phyloP scores from a whole-genome alignment of 2,888 invertebrate genomes.

The Sphaerophoria taeniata region DNA sequence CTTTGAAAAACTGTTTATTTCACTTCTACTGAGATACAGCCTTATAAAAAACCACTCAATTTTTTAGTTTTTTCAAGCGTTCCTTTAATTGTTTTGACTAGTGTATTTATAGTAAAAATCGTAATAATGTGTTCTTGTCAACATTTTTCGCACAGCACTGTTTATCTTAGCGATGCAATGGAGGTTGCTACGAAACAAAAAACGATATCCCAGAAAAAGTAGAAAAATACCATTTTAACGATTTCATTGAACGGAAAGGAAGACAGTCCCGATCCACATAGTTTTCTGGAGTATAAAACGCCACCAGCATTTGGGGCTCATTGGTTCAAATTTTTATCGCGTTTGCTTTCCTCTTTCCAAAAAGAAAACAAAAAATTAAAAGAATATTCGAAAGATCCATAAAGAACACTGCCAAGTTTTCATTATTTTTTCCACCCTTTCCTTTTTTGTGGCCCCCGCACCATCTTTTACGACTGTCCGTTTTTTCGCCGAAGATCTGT shows the following conservation, averaged over 20 bases:
- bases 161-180: slow-evolving; percentile 18
- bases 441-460: not conserved
- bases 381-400: slow-evolving; percentile 45
- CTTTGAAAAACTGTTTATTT: no score
- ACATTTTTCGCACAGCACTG: not conserved
- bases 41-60: no score
- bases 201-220: not conserved
- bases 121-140: not conserved
- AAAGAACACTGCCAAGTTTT: slow-evolving; percentile 72
- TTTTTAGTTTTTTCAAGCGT: no score
- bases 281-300: slow-evolving; percentile 11
- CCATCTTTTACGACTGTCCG: slow-evolving; percentile 43
- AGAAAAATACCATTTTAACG: slow-evolving; percentile 42
- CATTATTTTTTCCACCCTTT: slow-evolving; percentile 69
- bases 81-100: no score
- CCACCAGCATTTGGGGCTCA: slow-evolving; percentile 61
- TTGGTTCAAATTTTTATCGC: slow-evolving; percentile 68
- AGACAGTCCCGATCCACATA: slow-evolving; percentile 50
- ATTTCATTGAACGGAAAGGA: slow-evolving; percentile 47
- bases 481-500: slow-evolving; percentile 38
- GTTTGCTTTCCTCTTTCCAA: not conserved
- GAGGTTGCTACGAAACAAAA: slow-evolving; percentile 2
- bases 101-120: no score
- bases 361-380: not conserved
- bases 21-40: no score